These are phyloP conservation scores for Drosophila willistoni DNA, from an alignment of 1,140 invertebrate species.

Conservation along the genomic window DNA sequence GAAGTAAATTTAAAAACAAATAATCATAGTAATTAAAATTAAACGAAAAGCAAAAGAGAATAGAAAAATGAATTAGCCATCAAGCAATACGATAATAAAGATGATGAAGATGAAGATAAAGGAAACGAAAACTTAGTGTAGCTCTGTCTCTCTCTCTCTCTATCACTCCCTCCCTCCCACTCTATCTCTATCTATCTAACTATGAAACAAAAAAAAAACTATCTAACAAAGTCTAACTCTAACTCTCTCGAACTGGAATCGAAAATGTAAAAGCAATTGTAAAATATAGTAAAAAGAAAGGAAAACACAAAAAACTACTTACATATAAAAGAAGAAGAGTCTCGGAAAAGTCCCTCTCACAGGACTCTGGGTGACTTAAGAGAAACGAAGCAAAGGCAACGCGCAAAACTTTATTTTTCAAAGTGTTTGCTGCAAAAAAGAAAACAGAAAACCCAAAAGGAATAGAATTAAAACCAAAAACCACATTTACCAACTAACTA, in stretches of 20 bases:
- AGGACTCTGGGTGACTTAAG: neutral
- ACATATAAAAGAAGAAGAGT: slow-evolving; percentile 16
- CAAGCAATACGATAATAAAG: neutral
- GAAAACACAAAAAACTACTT: neutral
- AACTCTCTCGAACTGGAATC: slow-evolving; percentile 49
- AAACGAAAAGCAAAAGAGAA: slow-evolving; percentile 4
- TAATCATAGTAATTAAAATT: slow-evolving; percentile 19
- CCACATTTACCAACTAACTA: slow-evolving; percentile 16
- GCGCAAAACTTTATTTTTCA: slow-evolving; percentile 76
- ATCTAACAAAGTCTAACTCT: slow-evolving; percentile 37
- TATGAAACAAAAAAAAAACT: slow-evolving; percentile 1
- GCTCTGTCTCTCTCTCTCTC: slow-evolving; percentile 28
- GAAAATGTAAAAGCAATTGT: slow-evolving; percentile 68
- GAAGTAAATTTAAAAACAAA: slow-evolving; percentile 54
- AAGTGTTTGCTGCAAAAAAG: slow-evolving; percentile 63
- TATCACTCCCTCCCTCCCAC: neutral
- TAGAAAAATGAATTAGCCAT: slow-evolving; percentile 9
- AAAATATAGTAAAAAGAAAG: slow-evolving; percentile 64
- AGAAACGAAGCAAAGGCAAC: slow-evolving; percentile 24
- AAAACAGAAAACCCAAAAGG: neutral
- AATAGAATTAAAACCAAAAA: slow-evolving; percentile 13
- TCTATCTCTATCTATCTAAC: slow-evolving; percentile 8
- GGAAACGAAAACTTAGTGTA: slow-evolving; percentile 43
- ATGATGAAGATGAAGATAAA: neutral
- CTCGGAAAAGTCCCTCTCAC: neutral